phyloP scores from a whole-genome alignment of 2,113 vertebrate species.

The Chauna torquata region DNA sequence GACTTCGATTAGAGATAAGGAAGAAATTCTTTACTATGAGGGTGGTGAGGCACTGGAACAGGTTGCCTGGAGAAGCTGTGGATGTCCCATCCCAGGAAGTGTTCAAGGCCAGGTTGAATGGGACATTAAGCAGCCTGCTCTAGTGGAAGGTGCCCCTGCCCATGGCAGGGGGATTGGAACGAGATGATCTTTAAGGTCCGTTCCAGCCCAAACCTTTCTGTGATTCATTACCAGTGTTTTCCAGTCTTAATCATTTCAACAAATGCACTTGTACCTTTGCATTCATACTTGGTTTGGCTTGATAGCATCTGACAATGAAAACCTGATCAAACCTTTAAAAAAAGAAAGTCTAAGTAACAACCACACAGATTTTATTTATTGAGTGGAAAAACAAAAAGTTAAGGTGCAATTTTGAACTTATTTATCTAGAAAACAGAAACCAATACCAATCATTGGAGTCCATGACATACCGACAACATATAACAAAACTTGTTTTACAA shows the following conservation, averaged over 20 bases:
- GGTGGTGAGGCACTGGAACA: too few species aligned
- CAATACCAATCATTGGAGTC: not conserved
- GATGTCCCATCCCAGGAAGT: too few species aligned
- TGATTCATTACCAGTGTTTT: not conserved
- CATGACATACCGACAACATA: not conserved
- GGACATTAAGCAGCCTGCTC: too few species aligned
- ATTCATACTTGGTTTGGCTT: not conserved
- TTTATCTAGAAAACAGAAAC: not conserved
- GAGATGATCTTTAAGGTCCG: too few species aligned
- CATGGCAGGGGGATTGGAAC: too few species aligned
- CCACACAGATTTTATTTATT: not conserved
- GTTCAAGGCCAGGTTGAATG: too few species aligned
- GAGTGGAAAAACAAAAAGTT: not conserved
- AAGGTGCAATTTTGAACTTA: not conserved
- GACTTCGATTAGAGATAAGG: too few species aligned
- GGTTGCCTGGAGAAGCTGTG: too few species aligned
- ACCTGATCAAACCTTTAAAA: not conserved
- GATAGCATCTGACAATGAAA: not conserved
- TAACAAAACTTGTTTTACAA: not conserved
- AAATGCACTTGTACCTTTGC: not conserved
- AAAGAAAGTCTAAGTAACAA: not conserved
- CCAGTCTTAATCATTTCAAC: not conserved
- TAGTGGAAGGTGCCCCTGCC: too few species aligned
- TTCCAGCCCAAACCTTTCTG: too few species aligned
- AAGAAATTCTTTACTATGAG: too few species aligned